These are phyloP conservation scores for Tachuris rubrigastra DNA, from an alignment of 2,113 vertebrate species.

Conservation along the genomic window DNA sequence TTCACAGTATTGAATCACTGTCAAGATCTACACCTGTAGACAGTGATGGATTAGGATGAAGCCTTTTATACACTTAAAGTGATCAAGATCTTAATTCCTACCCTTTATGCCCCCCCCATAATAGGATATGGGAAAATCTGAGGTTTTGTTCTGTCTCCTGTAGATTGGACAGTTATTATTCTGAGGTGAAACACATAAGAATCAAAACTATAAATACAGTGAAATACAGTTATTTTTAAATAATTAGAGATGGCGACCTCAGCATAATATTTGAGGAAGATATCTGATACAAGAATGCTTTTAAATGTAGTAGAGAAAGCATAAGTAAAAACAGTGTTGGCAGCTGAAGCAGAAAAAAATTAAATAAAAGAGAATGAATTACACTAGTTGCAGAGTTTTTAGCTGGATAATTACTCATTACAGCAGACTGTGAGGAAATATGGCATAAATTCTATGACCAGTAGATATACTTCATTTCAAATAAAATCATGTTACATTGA, in stretches of 20 bases:
- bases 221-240: background rate
- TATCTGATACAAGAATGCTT: background rate
- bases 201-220: too few relatives aligned
- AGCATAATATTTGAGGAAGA: background rate
- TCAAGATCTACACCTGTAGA: background rate
- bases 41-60: background rate
- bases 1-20: background rate
- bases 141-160: fast-evolving
- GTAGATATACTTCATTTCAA: background rate
- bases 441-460: background rate
- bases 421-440: background rate
- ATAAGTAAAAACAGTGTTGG: background rate
- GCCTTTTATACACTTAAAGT: background rate
- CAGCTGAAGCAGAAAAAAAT: background rate
- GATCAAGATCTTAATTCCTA: background rate
- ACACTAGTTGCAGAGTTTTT: background rate
- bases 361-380: background rate
- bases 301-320: background rate
- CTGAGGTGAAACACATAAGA: too few relatives aligned
- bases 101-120: background rate
- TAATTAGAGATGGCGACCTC: background rate
- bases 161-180: background rate
- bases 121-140: background rate
- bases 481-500: background rate
- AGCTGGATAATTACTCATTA: background rate